phyloP scores from a whole-genome alignment of 2,797 vertebrate species.

The Pantherophis alleghaniensis region DNA sequence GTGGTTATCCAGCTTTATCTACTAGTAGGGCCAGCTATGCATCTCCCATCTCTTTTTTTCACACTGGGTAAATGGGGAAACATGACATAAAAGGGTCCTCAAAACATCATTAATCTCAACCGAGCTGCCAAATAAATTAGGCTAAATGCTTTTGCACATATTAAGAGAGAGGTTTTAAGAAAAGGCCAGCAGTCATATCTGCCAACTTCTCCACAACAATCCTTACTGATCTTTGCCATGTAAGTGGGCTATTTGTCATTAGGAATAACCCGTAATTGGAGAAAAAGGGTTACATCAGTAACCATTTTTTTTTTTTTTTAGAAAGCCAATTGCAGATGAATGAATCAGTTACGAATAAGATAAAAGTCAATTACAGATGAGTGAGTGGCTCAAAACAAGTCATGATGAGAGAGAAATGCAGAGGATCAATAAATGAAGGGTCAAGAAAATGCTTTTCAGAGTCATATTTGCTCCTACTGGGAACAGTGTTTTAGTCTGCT shows the following conservation, averaged over 20 bases:
- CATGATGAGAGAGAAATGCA: background rate
- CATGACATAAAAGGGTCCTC: background rate
- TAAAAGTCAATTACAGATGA: background rate
- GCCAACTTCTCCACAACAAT: background rate
- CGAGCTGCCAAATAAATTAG: background rate
- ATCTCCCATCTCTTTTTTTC: background rate
- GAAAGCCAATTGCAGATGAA: background rate
- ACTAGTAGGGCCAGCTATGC: background rate
- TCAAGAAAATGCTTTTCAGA: background rate
- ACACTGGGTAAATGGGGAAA: background rate
- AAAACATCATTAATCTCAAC: background rate
- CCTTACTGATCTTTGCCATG: background rate
- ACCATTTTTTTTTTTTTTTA: background rate
- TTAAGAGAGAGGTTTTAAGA: background rate
- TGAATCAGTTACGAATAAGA: background rate
- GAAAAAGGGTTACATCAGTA: background rate
- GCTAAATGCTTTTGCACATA: background rate
- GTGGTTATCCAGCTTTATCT: background rate
- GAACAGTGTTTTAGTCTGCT: rapidly evolving
- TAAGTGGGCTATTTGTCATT: background rate
- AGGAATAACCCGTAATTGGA: background rate
- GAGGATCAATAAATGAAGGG: background rate
- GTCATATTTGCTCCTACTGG: rapidly evolving
- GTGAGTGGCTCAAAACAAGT: background rate
- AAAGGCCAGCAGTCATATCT: background rate